These are phyloP conservation scores for Callyntrura sp. DNA, from an alignment of 2,888 invertebrate genomes.

Conservation along the genomic window DNA sequence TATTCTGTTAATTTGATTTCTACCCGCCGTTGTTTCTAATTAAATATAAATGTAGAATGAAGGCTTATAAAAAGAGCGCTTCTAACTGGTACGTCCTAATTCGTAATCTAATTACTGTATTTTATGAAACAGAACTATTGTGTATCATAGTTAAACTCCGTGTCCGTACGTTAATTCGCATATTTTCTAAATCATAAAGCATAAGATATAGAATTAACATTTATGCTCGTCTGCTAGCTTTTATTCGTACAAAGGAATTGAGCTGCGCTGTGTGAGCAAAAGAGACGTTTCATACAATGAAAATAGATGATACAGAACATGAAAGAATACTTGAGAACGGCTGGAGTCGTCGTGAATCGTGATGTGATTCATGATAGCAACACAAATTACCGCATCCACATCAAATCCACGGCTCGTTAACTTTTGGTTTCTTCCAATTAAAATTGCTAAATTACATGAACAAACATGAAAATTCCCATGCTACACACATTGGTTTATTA, in stretches of 20 bases:
- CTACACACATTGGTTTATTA: background rate
- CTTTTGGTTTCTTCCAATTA: constrained; percentile 74
- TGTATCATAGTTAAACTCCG: background rate
- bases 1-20: no score
- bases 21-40: no score
- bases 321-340: no score
- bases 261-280: no score
- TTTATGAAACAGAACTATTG: constrained; percentile 34
- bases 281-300: no score
- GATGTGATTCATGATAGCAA: no score
- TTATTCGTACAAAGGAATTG: background rate
- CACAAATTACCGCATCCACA: constrained; percentile 9
- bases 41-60: no score
- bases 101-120: background rate
- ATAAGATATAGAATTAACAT: background rate
- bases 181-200: background rate
- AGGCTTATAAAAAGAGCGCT: no score
- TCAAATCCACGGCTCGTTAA: constrained; percentile 70
- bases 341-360: no score
- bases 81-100: no score
- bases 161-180: no score
- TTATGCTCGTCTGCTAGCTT: background rate
- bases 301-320: no score
- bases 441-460: constrained; percentile 69
- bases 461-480: constrained; percentile 54